These are phyloP conservation scores for Lipophrys pholis DNA, from an alignment of 2,113 vertebrate species.

Conservation along the genomic window DNA sequence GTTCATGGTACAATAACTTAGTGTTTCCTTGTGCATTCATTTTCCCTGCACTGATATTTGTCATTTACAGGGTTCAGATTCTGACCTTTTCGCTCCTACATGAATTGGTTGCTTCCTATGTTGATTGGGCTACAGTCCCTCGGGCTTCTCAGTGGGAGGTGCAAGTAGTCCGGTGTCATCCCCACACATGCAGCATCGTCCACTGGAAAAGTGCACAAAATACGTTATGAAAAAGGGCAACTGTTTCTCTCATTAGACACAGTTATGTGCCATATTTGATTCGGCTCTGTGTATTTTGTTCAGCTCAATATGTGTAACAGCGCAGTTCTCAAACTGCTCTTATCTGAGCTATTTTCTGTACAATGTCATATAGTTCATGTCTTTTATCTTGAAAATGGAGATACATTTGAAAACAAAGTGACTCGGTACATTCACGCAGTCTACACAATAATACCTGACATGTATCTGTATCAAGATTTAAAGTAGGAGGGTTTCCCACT, in stretches of 20 bases:
- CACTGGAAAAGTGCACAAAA: neutral
- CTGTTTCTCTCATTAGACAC: neutral
- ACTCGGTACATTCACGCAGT: too few species aligned
- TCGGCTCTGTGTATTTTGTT: neutral
- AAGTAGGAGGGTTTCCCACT: too few species aligned
- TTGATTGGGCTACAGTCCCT: slow-evolving; percentile 61
- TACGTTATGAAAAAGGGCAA: neutral
- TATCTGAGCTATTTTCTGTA: too few species aligned
- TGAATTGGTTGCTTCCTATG: slow-evolving; percentile 41
- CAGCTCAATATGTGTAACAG: too few species aligned
- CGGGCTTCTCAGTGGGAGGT: slow-evolving; percentile 10
- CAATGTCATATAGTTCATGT: too few species aligned
- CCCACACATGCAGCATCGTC: slow-evolving; percentile 5
- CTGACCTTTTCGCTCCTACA: slow-evolving; percentile 50
- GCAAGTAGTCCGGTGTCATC: slow-evolving; percentile 17
- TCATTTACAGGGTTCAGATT: slow-evolving; percentile 66
- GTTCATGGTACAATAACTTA: slow-evolving; percentile 75
- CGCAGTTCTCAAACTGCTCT: too few species aligned
- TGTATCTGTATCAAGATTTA: too few species aligned
- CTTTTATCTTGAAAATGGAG: too few species aligned
- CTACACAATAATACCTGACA: too few species aligned
- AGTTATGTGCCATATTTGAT: neutral
- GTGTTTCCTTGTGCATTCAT: slow-evolving; percentile 70
- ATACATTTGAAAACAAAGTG: too few species aligned
- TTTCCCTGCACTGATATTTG: slow-evolving; percentile 75